A percentile compares a stretch with the other conserved stretches of the same genome.
Conservation (phyloP, 2,888 invertebrate species). For the Polietes domitor region DNA sequence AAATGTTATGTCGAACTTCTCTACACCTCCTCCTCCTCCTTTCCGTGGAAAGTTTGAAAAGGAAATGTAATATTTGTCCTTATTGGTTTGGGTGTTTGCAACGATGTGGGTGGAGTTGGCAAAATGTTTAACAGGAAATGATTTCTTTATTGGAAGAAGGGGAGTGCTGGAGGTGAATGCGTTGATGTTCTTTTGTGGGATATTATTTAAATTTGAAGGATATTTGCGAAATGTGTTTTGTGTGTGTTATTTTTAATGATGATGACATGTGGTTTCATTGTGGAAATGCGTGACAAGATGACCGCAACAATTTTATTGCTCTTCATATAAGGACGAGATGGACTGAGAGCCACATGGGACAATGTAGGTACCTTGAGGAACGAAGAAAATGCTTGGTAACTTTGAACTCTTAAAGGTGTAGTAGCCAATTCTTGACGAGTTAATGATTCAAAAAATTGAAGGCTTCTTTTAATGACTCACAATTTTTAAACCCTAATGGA, state of each 20-base stretch:
- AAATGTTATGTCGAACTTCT: conserved; percentile 38
- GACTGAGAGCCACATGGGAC: too few relatives aligned
- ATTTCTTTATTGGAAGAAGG: too few relatives aligned
- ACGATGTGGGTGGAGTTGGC: background rate
- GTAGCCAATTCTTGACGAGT: too few relatives aligned
- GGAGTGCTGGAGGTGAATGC: too few relatives aligned
- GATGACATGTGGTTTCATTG: background rate
- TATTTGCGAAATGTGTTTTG: background rate
- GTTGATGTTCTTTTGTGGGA: background rate
- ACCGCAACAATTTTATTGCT: conserved; percentile 2
- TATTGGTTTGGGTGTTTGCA: background rate
- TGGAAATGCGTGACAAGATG: background rate
- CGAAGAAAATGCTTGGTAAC: too few relatives aligned
- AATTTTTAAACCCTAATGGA: too few relatives aligned
- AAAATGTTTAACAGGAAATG: conserved; percentile 18
- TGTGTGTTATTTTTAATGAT: conserved; percentile 22
- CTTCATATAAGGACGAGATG: too few relatives aligned
- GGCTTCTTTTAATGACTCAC: too few relatives aligned
- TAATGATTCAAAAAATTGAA: too few relatives aligned
- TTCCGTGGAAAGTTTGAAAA: background rate
- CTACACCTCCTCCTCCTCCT: background rate
- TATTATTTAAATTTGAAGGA: conserved; percentile 11
- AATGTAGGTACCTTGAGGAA: too few relatives aligned
- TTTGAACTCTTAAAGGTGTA: too few relatives aligned
- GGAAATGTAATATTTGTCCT: background rate